Evolutionary conservation across 2,888 invertebrate genomes (phyloP).

Genomic region (Agrilus biguttatus): DNA sequence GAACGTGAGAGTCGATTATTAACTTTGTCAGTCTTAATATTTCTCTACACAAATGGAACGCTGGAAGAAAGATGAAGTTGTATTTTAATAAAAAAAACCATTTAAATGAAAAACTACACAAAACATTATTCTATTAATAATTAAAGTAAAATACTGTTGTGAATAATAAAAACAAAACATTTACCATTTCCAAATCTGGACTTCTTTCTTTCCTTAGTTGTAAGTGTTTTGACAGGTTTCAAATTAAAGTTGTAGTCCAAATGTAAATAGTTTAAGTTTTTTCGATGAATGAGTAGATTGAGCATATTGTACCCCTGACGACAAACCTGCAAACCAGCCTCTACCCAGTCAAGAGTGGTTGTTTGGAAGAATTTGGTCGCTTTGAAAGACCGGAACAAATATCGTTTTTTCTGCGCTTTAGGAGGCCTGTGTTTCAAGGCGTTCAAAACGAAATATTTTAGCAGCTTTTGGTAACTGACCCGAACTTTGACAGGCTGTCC

Average conservation of each 20-base stretch:
- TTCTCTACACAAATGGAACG: conserved; percentile 98
- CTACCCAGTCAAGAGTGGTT: conserved; percentile 98
- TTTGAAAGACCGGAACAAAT: conserved; percentile 97
- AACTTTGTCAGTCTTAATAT: conserved; percentile 96
- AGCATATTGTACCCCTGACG: conserved; percentile 99
- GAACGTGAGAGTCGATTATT: conserved; percentile 98
- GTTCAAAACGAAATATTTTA: conserved; percentile 97
- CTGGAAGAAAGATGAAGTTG: conserved; percentile 33
- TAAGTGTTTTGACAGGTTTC: conserved; percentile 98
- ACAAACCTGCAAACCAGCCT: conserved; percentile 95
- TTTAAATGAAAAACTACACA: too few species aligned
- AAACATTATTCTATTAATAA: too few species aligned
- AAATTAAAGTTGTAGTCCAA: conserved; percentile 99
- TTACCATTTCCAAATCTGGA: conserved; percentile 89
- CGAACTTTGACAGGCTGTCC: conserved; percentile 97
- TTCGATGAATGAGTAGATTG: conserved; percentile 95
- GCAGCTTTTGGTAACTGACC: conserved; percentile 95
- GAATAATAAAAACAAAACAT: conserved; percentile 10
- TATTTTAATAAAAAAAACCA: not conserved
- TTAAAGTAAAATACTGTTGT: not conserved
- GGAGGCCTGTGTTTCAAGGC: conserved; percentile 94
- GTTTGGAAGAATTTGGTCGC: conserved; percentile 99
- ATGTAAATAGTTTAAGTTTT: conserved; percentile 98
- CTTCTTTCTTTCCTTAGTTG: conserved; percentile 98
- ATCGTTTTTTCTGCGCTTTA: conserved; percentile 96